phyloP scores from a whole-genome alignment of 2,113 vertebrate species.

The Excalfactoria chinensis region DNA sequence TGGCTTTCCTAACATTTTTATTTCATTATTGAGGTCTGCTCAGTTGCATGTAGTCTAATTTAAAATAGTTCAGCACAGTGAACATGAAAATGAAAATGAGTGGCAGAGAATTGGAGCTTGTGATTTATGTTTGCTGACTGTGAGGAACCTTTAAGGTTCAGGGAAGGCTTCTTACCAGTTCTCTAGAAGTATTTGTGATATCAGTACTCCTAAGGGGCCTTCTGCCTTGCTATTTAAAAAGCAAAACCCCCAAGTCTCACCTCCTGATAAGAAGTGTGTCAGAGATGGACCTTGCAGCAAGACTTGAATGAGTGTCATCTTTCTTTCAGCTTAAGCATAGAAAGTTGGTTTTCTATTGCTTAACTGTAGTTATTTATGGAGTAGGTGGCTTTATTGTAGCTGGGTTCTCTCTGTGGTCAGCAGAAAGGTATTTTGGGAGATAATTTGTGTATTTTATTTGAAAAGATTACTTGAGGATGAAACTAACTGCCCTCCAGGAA shows the following conservation, averaged over 20 bases:
- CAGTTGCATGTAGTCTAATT: background rate
- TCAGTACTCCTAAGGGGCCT: background rate
- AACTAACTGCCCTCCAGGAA: background rate
- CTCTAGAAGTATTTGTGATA: background rate
- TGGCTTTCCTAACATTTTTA: background rate
- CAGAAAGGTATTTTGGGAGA: background rate
- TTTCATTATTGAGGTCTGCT: background rate
- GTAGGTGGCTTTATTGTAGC: accelerated
- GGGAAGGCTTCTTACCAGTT: background rate
- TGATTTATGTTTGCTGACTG: background rate
- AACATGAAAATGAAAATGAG: background rate
- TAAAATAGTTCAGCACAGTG: background rate
- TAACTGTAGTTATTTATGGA: background rate
- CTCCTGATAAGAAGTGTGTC: background rate
- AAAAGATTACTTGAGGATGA: background rate
- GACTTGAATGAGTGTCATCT: background rate
- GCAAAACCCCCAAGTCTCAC: background rate
- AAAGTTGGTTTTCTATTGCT: background rate
- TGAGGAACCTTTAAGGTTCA: background rate
- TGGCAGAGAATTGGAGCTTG: background rate
- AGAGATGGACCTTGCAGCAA: background rate
- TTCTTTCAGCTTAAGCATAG: background rate
- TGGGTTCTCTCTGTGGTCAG: background rate
- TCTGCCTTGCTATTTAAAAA: background rate
- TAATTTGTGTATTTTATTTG: background rate